These are phyloP conservation scores for Serinus canaria DNA, from an alignment of 2,113 vertebrate genomes.

Conservation along the genomic window DNA sequence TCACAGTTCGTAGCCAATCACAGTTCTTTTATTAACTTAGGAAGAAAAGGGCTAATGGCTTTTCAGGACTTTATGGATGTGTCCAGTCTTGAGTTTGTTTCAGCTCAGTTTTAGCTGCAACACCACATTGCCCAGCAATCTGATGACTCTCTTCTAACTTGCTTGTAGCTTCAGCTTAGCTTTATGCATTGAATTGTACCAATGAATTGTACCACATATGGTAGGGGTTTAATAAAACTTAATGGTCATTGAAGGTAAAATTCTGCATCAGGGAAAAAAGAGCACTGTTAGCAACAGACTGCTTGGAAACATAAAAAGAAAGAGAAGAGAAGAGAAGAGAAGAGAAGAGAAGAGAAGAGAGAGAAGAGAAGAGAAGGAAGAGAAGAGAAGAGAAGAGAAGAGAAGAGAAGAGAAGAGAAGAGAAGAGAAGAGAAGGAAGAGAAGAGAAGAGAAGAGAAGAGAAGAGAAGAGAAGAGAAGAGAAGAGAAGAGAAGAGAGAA, in stretches of 20 bases:
- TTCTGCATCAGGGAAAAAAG: neutral
- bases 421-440: neutral
- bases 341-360: too few species aligned
- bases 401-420: neutral
- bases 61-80: neutral
- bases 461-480: neutral
- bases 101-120: neutral
- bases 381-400: neutral
- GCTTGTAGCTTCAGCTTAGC: neutral
- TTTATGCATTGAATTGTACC: neutral
- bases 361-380: too few species aligned
- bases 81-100: neutral
- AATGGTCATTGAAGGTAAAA: neutral
- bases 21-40: neutral
- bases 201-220: neutral
- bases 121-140: neutral
- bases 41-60: neutral
- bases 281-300: neutral
- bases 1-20: neutral
- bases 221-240: neutral
- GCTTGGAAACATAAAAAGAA: neutral
- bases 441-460: too few species aligned
- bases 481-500: neutral
- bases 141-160: neutral
- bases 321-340: fast-evolving